Percentiles rank a stretch among this genome's conserved stretches.
Conservation (phyloP, 2,113 vertebrate genomes). For the Lonchura striata region DNA sequence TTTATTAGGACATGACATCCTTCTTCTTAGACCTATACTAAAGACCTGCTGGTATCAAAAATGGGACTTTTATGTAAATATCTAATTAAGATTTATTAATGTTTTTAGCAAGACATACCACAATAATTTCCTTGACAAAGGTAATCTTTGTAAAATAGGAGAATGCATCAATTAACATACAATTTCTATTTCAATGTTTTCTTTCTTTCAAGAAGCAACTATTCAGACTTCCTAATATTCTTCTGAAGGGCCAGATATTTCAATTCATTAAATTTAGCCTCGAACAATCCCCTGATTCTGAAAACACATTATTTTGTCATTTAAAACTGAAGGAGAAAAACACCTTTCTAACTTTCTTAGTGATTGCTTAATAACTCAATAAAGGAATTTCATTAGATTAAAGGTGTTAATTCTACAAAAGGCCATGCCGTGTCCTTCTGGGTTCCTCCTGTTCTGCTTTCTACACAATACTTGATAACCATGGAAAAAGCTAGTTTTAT, state of each 20-base stretch:
- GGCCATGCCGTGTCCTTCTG: background rate
- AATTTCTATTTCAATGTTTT: background rate
- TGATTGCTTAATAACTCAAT: background rate
- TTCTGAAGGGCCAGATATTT: background rate
- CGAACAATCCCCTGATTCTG: background rate
- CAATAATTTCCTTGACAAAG: background rate
- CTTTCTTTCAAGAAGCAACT: background rate
- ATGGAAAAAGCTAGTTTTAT: background rate
- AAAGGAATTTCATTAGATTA: background rate
- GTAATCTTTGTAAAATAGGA: background rate
- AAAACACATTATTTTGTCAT: background rate
- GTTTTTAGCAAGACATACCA: background rate
- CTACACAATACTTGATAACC: background rate
- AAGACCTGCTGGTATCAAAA: background rate
- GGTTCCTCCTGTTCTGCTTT: background rate
- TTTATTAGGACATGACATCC: background rate
- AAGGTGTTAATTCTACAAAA: background rate
- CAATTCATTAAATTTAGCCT: background rate
- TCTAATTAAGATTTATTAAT: background rate
- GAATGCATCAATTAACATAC: background rate
- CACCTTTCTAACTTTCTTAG: background rate
- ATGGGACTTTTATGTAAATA: background rate
- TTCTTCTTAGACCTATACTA: background rate
- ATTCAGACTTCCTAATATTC: background rate
- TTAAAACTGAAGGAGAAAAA: background rate